These are phyloP conservation scores for Heliconius charithonia DNA, from an alignment of 2,888 invertebrate species.

Conservation along the genomic window DNA sequence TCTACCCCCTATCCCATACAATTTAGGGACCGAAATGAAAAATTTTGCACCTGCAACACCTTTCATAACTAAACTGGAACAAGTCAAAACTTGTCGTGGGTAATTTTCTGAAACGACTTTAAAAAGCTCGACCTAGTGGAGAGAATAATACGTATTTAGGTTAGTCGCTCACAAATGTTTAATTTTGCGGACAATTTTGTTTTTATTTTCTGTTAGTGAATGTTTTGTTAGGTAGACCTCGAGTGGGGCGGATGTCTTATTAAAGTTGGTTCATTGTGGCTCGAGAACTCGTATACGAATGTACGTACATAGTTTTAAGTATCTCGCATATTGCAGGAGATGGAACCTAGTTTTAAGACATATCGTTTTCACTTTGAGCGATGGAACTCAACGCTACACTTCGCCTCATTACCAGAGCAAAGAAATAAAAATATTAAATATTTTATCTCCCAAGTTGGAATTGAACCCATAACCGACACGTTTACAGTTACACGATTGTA, in stretches of 20 bases:
- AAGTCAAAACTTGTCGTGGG: constrained; percentile 42
- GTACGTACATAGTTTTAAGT: neutral
- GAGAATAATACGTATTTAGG: constrained; percentile 44
- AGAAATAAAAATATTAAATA: neutral
- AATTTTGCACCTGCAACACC: constrained; percentile 25
- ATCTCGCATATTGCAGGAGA: too few relatives aligned
- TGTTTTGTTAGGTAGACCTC: neutral
- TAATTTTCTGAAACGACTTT: constrained; percentile 39
- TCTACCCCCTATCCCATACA: constrained; percentile 16
- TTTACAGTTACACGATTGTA: neutral
- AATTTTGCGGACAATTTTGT: constrained; percentile 31
- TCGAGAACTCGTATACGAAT: neutral
- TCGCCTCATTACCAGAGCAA: neutral
- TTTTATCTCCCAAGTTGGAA: neutral
- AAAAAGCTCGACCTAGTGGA: constrained; percentile 38
- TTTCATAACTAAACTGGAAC: constrained; percentile 41
- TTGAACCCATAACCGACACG: neutral
- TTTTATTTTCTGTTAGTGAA: constrained; percentile 9
- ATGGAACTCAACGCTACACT: neutral
- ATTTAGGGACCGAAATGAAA: constrained; percentile 31
- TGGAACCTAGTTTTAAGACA: too few relatives aligned
- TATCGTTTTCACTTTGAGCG: neutral
- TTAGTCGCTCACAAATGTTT: constrained; percentile 39
- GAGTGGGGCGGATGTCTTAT: neutral
- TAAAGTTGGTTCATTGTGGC: neutral